Conservation (phyloP, 2,888 invertebrate genomes). For the Timema cristinae region DNA sequence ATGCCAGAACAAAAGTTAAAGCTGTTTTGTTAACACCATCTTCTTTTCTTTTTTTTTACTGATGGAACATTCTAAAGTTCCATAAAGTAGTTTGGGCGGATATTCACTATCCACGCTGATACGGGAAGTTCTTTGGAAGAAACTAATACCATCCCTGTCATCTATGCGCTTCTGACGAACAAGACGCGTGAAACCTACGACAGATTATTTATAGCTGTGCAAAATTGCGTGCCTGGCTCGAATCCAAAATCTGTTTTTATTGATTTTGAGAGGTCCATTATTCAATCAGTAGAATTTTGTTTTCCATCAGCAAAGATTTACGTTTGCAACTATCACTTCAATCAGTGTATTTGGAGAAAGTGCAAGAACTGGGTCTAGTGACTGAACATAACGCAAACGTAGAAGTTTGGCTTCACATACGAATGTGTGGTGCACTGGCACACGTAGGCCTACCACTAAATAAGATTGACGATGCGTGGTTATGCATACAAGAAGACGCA, state of each 20-base stretch:
- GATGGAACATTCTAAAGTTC: too few relatives aligned
- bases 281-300: background rate
- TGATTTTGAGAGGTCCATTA: too few relatives aligned
- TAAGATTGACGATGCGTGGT: background rate
- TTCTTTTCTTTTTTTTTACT: too few relatives aligned
- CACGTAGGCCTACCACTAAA: background rate
- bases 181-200: background rate
- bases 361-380: background rate
- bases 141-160: background rate
- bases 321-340: too few relatives aligned
- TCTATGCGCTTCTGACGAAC: background rate
- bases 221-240: too few relatives aligned
- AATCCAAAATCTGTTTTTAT: too few relatives aligned
- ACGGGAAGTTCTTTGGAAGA: background rate
- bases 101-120: too few relatives aligned
- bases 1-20: too few relatives aligned
- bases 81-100: too few relatives aligned
- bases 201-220: background rate
- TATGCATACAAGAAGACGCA: constrained; percentile 2
- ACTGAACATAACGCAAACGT: background rate
- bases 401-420: background rate
- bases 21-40: too few relatives aligned
- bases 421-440: background rate
- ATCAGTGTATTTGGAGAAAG: too few relatives aligned
- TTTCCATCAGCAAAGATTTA: background rate